phyloP scores from a whole-genome alignment of 92 coral and sea anemone species.

The Heteractis magnifica region DNA sequence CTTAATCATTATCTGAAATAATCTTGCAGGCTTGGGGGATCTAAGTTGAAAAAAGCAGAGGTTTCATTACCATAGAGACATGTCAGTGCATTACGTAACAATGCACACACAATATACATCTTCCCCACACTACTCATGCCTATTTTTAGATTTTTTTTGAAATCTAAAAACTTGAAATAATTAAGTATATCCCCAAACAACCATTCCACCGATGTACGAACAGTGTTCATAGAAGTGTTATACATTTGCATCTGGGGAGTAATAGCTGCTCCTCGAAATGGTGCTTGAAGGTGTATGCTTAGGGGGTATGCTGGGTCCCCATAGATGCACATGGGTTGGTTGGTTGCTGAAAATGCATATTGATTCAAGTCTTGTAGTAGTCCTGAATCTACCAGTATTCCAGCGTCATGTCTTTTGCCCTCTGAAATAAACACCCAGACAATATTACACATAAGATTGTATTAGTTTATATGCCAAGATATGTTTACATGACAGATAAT shows the following conservation, averaged over 20 bases:
- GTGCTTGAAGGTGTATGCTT: slow-evolving; percentile 25
- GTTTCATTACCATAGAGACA: slow-evolving; percentile 27
- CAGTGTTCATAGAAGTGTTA: slow-evolving; percentile 25
- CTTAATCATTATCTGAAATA: background rate
- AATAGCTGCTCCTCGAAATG: slow-evolving; percentile 21
- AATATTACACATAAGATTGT: no score
- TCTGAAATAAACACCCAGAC: no score
- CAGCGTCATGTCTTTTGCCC: slow-evolving; percentile 3
- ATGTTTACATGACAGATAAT: no score
- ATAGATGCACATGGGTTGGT: slow-evolving; percentile 5
- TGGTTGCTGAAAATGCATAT: background rate
- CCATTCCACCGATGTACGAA: slow-evolving; percentile 26
- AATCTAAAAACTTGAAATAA: background rate
- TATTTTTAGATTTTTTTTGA: background rate
- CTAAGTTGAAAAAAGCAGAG: slow-evolving; percentile 14
- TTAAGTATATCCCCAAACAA: slow-evolving; percentile 24
- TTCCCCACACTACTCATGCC: slow-evolving; percentile 13
- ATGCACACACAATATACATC: slow-evolving; percentile 8
- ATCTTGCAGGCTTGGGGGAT: slow-evolving; percentile 27
- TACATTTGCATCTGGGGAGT: slow-evolving; percentile 15
- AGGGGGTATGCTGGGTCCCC: slow-evolving; percentile 12
- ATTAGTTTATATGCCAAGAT: no score
- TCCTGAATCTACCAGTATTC: slow-evolving; percentile 8
- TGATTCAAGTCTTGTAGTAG: background rate
- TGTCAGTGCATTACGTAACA: slow-evolving; percentile 16